Percentiles rank a stretch among this genome's conserved stretches.
These are phyloP conservation scores for Yponomeuta malinellus DNA, from an alignment of 2,888 invertebrate genomes.

Conservation along the genomic window DNA sequence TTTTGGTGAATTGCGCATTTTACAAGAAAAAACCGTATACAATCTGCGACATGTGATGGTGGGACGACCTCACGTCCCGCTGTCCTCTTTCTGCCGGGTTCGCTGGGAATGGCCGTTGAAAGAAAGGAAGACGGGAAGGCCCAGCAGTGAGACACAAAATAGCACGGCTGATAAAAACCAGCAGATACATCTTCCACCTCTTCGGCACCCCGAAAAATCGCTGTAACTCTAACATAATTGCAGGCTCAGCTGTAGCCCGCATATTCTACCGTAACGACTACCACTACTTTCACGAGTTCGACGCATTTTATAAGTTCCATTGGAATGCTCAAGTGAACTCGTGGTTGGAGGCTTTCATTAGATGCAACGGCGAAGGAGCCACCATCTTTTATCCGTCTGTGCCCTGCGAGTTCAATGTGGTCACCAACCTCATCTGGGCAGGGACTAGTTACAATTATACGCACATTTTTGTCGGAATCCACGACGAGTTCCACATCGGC, in stretches of 20 bases:
- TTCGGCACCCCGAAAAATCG: too few species aligned
- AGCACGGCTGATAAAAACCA: too few species aligned
- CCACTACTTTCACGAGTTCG: slow-evolving; percentile 32
- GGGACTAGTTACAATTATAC: slow-evolving; percentile 28
- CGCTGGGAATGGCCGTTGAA: too few species aligned
- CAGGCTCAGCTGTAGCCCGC: not conserved
- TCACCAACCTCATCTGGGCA: slow-evolving; percentile 26
- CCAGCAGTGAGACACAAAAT: too few species aligned
- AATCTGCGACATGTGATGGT: too few species aligned
- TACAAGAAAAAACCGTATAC: too few species aligned
- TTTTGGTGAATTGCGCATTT: too few species aligned
- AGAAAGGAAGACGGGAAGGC: too few species aligned
- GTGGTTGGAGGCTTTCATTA: slow-evolving; percentile 33
- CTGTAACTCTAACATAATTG: not conserved
- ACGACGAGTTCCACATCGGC: slow-evolving; percentile 34
- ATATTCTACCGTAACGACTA: slow-evolving; percentile 41
- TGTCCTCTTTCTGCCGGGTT: too few species aligned
- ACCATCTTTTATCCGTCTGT: slow-evolving; percentile 39
- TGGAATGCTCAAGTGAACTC: slow-evolving; percentile 26
- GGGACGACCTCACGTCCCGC: too few species aligned
- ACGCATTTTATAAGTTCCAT: slow-evolving; percentile 43
- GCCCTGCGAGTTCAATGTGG: slow-evolving; percentile 34
- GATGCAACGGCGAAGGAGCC: slow-evolving; percentile 39
- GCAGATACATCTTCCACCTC: too few species aligned
- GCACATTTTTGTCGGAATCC: slow-evolving; percentile 37